Conservation (phyloP, 2,888 invertebrate genomes). For the Ephialtes manifestator region DNA sequence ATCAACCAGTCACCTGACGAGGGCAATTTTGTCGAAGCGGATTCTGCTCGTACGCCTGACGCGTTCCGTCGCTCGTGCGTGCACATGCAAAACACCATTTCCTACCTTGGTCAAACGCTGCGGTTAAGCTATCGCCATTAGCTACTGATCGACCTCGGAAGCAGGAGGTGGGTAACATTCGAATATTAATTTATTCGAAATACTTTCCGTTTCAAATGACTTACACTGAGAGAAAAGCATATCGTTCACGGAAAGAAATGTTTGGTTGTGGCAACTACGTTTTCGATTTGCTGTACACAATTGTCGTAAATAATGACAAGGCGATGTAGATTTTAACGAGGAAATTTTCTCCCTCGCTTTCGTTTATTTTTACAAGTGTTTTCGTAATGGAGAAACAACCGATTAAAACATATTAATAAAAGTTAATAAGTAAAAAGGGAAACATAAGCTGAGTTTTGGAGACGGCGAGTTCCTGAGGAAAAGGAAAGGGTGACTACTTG, state of each 20-base stretch:
- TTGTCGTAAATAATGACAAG: too few relatives aligned
- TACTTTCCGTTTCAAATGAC: not conserved
- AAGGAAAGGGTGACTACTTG: too few relatives aligned
- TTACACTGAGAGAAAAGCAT: too few relatives aligned
- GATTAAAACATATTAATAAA: too few relatives aligned
- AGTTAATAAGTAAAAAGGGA: too few relatives aligned
- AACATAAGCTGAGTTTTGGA: too few relatives aligned
- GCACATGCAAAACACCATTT: slow-evolving; percentile 13
- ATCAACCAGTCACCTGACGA: slow-evolving; percentile 1
- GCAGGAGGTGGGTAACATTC: not conserved
- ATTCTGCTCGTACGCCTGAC: slow-evolving; percentile 17
- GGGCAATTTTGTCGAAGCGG: slow-evolving; percentile 19
- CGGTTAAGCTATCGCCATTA: not conserved
- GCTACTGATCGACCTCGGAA: not conserved
- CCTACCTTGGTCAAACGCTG: slow-evolving; percentile 10
- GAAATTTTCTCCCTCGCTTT: too few relatives aligned
- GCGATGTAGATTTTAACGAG: too few relatives aligned
- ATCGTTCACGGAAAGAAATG: too few relatives aligned
- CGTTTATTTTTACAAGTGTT: too few relatives aligned
- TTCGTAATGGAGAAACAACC: too few relatives aligned
- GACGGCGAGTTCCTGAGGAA: too few relatives aligned
- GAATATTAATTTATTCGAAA: not conserved
- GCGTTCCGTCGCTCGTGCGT: slow-evolving; percentile 10
- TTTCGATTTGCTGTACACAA: not conserved
- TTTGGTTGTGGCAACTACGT: not conserved